Evolutionary conservation across 1,140 invertebrate genomes (phyloP), one percentile per base, ranked within the genome.

Genomic region (Halotydeus destructor): DNA sequence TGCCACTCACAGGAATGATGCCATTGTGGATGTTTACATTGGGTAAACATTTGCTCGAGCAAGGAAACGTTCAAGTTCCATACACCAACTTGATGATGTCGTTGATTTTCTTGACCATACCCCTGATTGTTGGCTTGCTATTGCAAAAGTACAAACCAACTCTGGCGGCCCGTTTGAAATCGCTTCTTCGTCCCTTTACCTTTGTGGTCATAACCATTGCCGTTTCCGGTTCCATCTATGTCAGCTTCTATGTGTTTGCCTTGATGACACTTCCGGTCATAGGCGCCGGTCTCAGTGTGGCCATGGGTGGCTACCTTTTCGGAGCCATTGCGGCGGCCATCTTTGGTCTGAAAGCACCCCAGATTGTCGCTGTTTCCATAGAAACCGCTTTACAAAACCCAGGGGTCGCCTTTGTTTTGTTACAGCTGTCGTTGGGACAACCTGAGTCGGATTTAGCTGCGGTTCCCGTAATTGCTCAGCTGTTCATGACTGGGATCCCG

Each of bases 341-440:
- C 11, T 38, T 35, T 31, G 3, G 43, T n/a, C 41, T 45, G 14
- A 38, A 22, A 12, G 22, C 22, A 21, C 24, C 16, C 14, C 43
- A 45, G 26, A 44, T 43, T 19, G n/a, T 43, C 6, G 42, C 42
- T 3, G 26, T 43, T 14, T 23, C 42, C 1, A 43, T 43, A 21
- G 43, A 45, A 34, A 45, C 43, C 14, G 43, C 43, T 1, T 44
- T 45, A 8, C 43, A 45, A 23, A 45, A 45, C 16, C 54, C 53
- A n/a, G 84, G 83, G 19, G 80, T 89, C 48, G 69, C 81, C 0
- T 84, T 89, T 51, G 75, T 85, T 55, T 60, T 89, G 42, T 60
- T 86, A 19, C 46, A 57, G 48, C 45, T 61, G 21, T 58, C 63
- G 3, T 52, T 63, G 25, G 52, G 50, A 18, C 54, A 56, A 22